These are phyloP conservation scores for Rhinolophus sinicus DNA, from an alignment of 2,113 vertebrate genomes.

Conservation along the genomic window DNA sequence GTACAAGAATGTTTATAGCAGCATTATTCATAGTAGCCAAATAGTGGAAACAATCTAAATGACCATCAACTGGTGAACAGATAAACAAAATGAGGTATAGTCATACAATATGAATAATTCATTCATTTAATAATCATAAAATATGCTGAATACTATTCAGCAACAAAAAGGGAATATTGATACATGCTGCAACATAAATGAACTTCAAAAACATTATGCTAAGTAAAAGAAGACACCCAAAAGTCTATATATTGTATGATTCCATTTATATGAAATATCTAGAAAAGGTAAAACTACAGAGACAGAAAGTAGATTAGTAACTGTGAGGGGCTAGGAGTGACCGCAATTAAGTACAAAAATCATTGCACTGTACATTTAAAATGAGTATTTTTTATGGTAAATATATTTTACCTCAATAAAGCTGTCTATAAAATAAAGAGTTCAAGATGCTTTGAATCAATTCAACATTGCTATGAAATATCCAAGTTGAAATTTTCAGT, in stretches of 20 bases:
- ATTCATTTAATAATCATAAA: too few relatives aligned
- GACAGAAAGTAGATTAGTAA: not conserved
- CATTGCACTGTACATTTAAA: not conserved
- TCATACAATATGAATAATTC: not conserved
- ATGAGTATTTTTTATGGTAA: not conserved
- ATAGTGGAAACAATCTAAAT: not conserved
- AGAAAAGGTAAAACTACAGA: too few relatives aligned
- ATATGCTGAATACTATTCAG: too few relatives aligned
- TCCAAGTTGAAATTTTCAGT: not conserved
- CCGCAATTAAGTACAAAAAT: not conserved
- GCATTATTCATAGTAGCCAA: not conserved
- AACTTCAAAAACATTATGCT: too few relatives aligned
- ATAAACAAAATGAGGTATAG: not conserved
- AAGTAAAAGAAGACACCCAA: too few relatives aligned
- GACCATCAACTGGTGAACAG: not conserved
- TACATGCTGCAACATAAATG: too few relatives aligned
- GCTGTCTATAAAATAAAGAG: not conserved
- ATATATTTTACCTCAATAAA: not conserved
- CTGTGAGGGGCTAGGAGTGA: not conserved
- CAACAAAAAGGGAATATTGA: too few relatives aligned
- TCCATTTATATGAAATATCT: too few relatives aligned
- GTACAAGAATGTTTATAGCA: not conserved
- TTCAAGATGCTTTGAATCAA: not conserved
- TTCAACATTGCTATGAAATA: not conserved
- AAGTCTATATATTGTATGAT: too few relatives aligned